phyloP scores from a whole-genome alignment of 1,140 invertebrate genomes.

The Penaeus indicus region DNA sequence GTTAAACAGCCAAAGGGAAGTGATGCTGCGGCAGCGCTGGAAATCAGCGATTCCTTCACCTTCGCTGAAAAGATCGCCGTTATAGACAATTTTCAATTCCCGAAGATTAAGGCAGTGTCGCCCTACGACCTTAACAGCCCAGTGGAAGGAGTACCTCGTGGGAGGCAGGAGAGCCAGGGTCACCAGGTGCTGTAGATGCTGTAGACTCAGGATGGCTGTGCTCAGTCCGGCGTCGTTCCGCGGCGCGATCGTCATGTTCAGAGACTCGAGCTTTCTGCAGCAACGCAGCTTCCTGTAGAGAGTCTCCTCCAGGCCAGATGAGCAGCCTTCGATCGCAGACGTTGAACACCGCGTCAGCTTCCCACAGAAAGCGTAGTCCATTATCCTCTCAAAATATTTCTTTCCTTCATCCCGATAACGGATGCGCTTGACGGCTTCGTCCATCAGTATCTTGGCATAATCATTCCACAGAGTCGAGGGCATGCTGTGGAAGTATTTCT shows the following conservation, averaged over 20 bases:
- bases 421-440: background rate
- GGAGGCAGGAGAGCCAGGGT: conserved; percentile 37
- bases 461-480: conserved; percentile 23
- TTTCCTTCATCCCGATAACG: background rate
- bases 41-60: conserved; percentile 3
- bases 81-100: conserved; percentile 43
- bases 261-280: conserved; percentile 31
- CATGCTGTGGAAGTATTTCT: conserved; percentile 14
- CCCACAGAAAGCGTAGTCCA: conserved; percentile 35
- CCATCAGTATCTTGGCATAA: conserved; percentile 16
- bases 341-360: conserved; percentile 49
- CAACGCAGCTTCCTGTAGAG: conserved; percentile 27
- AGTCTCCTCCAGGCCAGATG: conserved; percentile 5
- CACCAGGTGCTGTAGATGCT: conserved; percentile 25
- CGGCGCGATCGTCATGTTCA: conserved; percentile 39
- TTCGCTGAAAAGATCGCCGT: conserved; percentile 27
- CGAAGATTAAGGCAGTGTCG: conserved; percentile 28
- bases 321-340: conserved; percentile 14
- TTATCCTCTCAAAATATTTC: conserved; percentile 6
- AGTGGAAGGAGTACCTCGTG: conserved; percentile 45
- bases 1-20: conserved; percentile 51
- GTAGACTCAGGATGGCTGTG: conserved; percentile 2
- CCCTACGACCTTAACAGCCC: conserved; percentile 28
- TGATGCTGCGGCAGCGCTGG: background rate
- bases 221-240: background rate